Base-by-base conservation (phyloP, 2,113 vertebrate species). In the Pangasianodon gigas region DNA sequence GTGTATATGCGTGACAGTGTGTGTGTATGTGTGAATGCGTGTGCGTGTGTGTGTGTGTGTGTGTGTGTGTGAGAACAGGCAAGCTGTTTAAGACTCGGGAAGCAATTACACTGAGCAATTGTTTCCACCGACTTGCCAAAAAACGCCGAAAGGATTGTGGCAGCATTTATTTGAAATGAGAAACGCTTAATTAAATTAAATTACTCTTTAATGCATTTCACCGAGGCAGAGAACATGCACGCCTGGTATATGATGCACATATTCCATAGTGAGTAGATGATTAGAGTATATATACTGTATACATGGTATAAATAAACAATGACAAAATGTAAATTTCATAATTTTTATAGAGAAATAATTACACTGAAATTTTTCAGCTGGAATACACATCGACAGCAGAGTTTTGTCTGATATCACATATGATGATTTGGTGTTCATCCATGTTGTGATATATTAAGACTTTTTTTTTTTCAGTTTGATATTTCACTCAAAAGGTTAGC, bases 401-500 rank as follows among this genome's bases (percentile, higher is more conserved):
- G 26, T 52, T 3, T n/a, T 69, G 29, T 69, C 9, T 41, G 62
- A 54, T 60, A 29, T 69, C 87, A 52, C 44, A 67, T 88, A 41
- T 62, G 54, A n/a, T 41, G 6, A 29, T 51, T 51, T 84, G 32
- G 32, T 19, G 32, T 84, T 60, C 14, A 1, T 32, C 26, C 56
- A 13, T 67, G 26, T 80, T 19, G 41, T 81, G 75, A 80, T 46
- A 62, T 21, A 62, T 79, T 81, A 83, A 79, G 81, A 44, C 67
- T 9, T 32, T 62, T 85, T 9, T 29, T 58, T 85, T 58, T 77
- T 10, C 65, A 54, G 37, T 85, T 29, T 88, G 88, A 77, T 85
- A 85, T 92, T 92, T 86, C n/a, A 58, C 89, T 79, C n/a, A 41
- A 81, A 87, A 87, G 85, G 87, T 69, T 87, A 69, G 48, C 41